These are phyloP conservation scores for Caenorhabditis latens DNA, from an alignment of 1,140 invertebrate species.

Conservation along the genomic window DNA sequence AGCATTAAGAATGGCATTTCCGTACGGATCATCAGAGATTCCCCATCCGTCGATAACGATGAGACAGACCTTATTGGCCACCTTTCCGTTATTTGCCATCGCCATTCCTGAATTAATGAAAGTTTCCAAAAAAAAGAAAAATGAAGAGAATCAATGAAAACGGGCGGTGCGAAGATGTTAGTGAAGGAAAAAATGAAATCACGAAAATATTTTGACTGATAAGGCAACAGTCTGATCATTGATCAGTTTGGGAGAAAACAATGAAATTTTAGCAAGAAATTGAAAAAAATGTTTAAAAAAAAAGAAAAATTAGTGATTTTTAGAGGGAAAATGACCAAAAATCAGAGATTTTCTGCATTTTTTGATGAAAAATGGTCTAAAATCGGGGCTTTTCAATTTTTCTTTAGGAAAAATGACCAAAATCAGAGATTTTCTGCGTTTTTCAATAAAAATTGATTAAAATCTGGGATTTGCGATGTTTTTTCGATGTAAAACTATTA, in stretches of 20 bases:
- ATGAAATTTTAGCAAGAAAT: not conserved
- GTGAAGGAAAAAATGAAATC: not conserved
- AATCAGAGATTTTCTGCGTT: too few species aligned
- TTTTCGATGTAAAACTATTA: too few species aligned
- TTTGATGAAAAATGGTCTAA: too few species aligned
- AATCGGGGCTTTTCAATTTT: too few species aligned
- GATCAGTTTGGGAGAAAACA: not conserved
- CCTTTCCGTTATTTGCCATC: slow-evolving; percentile 69
- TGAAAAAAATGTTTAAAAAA: too few species aligned
- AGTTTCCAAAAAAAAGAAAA: not conserved
- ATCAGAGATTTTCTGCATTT: too few species aligned
- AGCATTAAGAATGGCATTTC: slow-evolving; percentile 79
- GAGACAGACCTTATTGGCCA: slow-evolving; percentile 78
- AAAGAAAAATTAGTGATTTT: too few species aligned
- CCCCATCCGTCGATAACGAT: slow-evolving; percentile 80
- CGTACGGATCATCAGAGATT: slow-evolving; percentile 77
- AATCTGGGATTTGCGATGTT: too few species aligned
- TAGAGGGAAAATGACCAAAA: too few species aligned
- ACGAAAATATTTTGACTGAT: not conserved
- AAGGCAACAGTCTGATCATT: slow-evolving; percentile 24
- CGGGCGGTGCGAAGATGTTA: not conserved
- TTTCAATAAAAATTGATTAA: too few species aligned
- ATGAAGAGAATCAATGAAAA: not conserved
- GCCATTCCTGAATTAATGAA: not conserved
- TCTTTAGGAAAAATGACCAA: too few species aligned